Evolutionary conservation across 2,888 invertebrate species (phyloP).

Genomic region (Stenurella melanura): DNA sequence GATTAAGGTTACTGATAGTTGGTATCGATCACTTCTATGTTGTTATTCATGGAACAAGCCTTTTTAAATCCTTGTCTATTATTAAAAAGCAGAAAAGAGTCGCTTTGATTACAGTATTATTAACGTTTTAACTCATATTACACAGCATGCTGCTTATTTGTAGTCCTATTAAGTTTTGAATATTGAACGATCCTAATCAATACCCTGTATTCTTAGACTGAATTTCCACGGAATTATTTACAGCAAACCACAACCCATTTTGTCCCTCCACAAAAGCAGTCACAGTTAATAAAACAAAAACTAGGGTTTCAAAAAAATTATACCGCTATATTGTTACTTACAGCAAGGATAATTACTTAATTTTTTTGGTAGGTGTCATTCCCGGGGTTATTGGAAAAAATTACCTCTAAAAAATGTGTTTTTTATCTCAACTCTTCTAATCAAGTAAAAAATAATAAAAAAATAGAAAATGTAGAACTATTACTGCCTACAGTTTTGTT

Average conservation of each 20-base stretch:
- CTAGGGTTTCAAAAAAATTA: neutral
- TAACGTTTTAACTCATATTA: constrained; percentile 56
- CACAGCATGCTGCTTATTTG: constrained; percentile 42
- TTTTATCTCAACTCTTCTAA: no score
- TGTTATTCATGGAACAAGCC: constrained; percentile 15
- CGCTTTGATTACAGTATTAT: constrained; percentile 59
- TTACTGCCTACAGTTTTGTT: no score
- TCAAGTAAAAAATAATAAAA: no score
- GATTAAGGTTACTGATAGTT: constrained; percentile 11
- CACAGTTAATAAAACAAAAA: neutral
- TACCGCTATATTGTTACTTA: no score
- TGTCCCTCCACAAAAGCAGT: neutral
- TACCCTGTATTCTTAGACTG: constrained; percentile 36
- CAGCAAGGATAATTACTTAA: no score
- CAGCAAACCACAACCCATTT: constrained; percentile 27
- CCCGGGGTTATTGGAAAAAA: no score
- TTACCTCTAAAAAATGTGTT: no score
- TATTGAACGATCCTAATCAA: constrained; percentile 49
- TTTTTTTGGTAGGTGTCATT: no score
- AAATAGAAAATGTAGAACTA: no score
- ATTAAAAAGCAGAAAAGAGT: constrained; percentile 52
- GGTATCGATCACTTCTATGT: constrained; percentile 22
- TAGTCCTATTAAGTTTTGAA: constrained; percentile 49
- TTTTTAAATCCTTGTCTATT: constrained; percentile 39
- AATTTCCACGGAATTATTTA: constrained; percentile 39